Base-by-base conservation (phyloP, 2,113 vertebrate species). In the Leucosticte australis region DNA sequence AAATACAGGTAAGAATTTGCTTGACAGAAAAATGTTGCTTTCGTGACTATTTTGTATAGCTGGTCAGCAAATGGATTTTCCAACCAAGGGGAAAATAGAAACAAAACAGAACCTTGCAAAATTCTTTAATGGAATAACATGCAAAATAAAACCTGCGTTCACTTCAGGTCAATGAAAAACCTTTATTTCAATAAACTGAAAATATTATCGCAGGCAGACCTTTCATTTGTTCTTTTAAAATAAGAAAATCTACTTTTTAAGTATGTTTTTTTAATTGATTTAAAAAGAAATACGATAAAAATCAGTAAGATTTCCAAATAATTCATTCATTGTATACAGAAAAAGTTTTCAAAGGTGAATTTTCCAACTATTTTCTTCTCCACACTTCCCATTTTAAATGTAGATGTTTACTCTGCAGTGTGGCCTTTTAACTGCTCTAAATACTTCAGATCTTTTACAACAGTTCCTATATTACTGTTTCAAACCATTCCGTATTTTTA, bases 1-100 rank as follows among this genome's bases (percentile, higher is more conserved):
- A 90, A 94, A 62, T 39, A 80, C 41, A 77, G n/a, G 31, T 27
- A 89, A 75, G 35, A 80, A 92, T 90, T 90, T 83, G 9, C 16
- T 77, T 93, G 85, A 86, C 63, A 92, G 46, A 65, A 79, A 92
- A 69, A 49, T 31, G 8, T 22, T 87, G 24, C 50, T 88, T 88
- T 8, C 17, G 0, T 74, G 53, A 79, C 46, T 86, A 7, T 53
- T 93, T 87, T 80, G 6, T 56, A 37, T 18, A 83, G n/a, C 5
- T 35, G 18, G 5, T 83, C 37, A 76, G 53, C 6, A 94, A 90
- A 83, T 27, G 17, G 15, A 69, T 85, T 93, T 87, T 85, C 31
- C n/a, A 85, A 5, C 44, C 17, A 79, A 41, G 14, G 13, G 19
- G 52, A 35, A 79, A 78, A 84, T 59, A 70, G 8, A 65, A 83